Base-by-base conservation (phyloP, 1,140 invertebrate species). In the Drosophila lacertosa region DNA sequence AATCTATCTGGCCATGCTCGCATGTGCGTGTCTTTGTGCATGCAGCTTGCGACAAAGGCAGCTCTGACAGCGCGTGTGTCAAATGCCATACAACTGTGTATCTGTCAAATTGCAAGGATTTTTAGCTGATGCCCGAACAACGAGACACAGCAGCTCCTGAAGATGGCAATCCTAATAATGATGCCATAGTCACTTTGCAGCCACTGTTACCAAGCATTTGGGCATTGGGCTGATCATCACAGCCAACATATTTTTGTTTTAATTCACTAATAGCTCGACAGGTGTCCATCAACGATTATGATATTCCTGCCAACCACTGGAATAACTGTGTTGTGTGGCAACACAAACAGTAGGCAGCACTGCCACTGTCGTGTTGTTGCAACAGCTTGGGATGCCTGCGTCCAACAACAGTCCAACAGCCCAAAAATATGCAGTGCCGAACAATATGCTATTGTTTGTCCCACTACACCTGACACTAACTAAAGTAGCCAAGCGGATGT, bases 71-170 rank as follows among this genome's bases (percentile, higher is more conserved):
- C 40, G 69, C 63, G 37, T 59, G 70, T 77, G 70, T 74, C 70
- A 74, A 77, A 59, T 74, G 58, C 59, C 70, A 69, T 59, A 55
- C 74, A 74, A 74, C 70, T 74, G 74, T 70, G 69, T 64, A 77
- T 74, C 74, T 77, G 71, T 74, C 74, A 73, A 74, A 76, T 58
- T 68, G 70, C 64, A 62, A 44, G 64, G 65, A 74, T 74, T 74
- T 68, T 60, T 44, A 37, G 68, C 51, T 57, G 44, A 65, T 55
- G 29, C 18, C 18, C 22, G 13, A 35, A 11, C 13, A 45, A 13
- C 32, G 32, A 55, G 48, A 33, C 37, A n/a, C 45, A 24, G 50
- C 20, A 57, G 64, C 22, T 9, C 10, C 58, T 22, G 45, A 45
- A 54, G 63, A 68, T 58, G 59, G 54, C 53, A 73, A 74, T 74